phyloP scores from a whole-genome alignment of 2,113 vertebrate species.

The Coptodon bakossiorum region DNA sequence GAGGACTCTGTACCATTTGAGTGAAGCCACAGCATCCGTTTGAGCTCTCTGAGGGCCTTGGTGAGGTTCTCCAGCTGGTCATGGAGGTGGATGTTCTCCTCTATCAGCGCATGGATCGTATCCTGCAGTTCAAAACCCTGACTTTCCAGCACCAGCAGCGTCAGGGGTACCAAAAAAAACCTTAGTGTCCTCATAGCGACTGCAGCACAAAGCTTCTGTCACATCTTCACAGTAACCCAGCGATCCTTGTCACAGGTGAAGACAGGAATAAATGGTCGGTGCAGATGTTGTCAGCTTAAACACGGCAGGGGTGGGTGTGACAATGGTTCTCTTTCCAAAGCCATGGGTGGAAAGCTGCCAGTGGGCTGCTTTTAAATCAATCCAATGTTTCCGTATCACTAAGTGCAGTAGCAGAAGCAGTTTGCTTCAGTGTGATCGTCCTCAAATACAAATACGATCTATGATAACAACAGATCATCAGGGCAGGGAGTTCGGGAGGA shows the following conservation, averaged over 20 bases:
- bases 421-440: not conserved
- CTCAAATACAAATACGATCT: not conserved
- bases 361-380: slow-evolving; percentile 59
- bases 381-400: slow-evolving; percentile 51
- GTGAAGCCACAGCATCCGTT: slow-evolving; percentile 69
- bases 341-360: slow-evolving; percentile 52
- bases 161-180: not conserved
- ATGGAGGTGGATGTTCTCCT: slow-evolving; percentile 77
- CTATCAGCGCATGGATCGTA: slow-evolving; percentile 72
- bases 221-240: slow-evolving; percentile 5
- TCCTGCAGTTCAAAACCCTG: slow-evolving; percentile 75
- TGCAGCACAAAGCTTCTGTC: not conserved
- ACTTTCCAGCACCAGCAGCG: slow-evolving; percentile 28
- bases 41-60: slow-evolving; percentile 63
- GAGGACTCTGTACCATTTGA: slow-evolving; percentile 55
- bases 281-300: slow-evolving; percentile 2
- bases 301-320: not conserved
- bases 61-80: slow-evolving; percentile 78
- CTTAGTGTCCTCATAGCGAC: slow-evolving; percentile 13
- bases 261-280: not conserved
- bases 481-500: not conserved
- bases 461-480: not conserved
- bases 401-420: not conserved
- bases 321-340: slow-evolving; percentile 15
- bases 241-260: not conserved